phyloP scores from a whole-genome alignment of 2,888 invertebrate species.

The Apodemia duryi region DNA sequence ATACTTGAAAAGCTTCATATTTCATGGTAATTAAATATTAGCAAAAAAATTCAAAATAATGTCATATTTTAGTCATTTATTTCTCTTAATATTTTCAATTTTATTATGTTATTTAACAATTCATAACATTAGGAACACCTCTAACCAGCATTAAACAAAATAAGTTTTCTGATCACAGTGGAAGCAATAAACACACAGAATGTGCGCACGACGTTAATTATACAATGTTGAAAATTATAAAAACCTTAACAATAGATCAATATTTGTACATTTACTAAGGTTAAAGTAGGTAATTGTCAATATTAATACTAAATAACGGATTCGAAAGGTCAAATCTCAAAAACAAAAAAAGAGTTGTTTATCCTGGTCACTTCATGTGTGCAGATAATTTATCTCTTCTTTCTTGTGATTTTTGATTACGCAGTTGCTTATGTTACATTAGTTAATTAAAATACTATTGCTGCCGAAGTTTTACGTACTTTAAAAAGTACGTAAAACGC shows the following conservation, averaged over 20 bases:
- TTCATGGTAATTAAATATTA: no score
- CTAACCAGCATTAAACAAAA: conserved; percentile 36
- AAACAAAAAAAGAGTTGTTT: neutral
- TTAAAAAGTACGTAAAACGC: no score
- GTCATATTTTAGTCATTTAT: no score
- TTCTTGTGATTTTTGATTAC: neutral
- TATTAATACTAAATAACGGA: conserved; percentile 1
- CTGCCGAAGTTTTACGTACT: no score
- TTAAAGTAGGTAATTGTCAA: conserved; percentile 8
- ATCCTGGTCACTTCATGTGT: neutral
- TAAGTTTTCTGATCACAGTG: conserved; percentile 20
- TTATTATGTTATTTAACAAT: conserved; percentile 4
- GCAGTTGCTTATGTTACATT: no score
- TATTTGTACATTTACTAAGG: conserved; percentile 14
- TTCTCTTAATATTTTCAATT: no score
- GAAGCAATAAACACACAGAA: conserved; percentile 14
- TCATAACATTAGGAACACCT: neutral
- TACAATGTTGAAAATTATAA: conserved; percentile 8
- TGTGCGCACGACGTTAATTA: conserved; percentile 13
- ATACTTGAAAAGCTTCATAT: no score
- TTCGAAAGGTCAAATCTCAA: neutral
- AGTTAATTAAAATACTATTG: no score
- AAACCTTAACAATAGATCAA: conserved; percentile 8
- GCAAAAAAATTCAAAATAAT: no score
- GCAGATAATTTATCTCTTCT: neutral